phyloP scores from a whole-genome alignment of 2,797 vertebrate species.

The Alosa sapidissima region DNA sequence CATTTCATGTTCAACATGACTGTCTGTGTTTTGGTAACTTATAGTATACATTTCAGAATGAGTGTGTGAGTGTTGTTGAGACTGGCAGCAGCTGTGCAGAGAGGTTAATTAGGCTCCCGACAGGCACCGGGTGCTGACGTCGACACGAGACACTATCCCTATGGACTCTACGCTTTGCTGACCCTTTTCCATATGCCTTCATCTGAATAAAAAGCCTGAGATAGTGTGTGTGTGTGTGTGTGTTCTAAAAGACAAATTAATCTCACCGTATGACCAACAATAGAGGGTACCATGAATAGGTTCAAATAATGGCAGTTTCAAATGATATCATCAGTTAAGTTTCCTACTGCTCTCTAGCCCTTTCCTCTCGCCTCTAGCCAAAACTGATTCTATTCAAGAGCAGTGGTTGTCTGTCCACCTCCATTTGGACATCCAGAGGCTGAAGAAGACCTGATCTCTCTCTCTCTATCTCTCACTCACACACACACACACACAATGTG shows the following conservation, averaged over 20 bases:
- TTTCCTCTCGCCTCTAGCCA: background rate
- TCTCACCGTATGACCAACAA: background rate
- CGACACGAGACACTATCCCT: background rate
- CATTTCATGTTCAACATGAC: background rate
- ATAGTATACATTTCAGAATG: background rate
- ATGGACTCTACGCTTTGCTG: background rate
- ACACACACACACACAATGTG: too few relatives aligned
- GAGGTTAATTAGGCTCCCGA: background rate
- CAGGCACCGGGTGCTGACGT: background rate
- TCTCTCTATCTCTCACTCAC: too few relatives aligned
- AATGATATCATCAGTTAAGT: too few relatives aligned
- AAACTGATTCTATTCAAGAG: background rate
- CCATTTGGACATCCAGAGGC: background rate
- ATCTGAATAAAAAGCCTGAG: background rate
- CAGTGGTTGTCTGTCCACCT: background rate
- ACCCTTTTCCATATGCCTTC: background rate
- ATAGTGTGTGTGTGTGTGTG: background rate
- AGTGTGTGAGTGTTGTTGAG: background rate
- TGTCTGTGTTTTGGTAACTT: background rate
- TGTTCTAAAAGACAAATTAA: background rate
- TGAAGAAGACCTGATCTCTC: background rate
- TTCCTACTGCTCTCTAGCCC: too few relatives aligned
- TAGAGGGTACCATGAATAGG: background rate
- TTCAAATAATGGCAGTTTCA: background rate
- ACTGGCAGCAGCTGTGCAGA: background rate